Conservation (phyloP, 2,113 vertebrate species). For the Myrmophylax atrothorax region DNA sequence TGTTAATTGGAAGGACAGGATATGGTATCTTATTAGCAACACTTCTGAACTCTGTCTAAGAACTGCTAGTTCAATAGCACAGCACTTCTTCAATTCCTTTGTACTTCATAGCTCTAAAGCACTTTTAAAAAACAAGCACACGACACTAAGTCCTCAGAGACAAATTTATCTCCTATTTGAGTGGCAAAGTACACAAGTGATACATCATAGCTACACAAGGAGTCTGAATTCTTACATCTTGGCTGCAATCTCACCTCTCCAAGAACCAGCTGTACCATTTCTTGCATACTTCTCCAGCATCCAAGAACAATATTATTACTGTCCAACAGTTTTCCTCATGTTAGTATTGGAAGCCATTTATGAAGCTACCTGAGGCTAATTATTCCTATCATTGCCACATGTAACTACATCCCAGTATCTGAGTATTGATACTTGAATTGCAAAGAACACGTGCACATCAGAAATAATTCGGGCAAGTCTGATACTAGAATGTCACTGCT, state of each 20-base stretch:
- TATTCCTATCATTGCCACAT: not conserved
- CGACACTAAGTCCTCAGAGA: not conserved
- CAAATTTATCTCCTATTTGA: not conserved
- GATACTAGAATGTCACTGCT: not conserved
- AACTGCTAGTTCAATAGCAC: not conserved
- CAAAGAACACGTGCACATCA: not conserved
- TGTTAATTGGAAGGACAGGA: not conserved
- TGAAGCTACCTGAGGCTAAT: not conserved
- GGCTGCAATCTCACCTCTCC: not conserved
- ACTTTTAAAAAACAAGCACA: constrained; percentile 3
- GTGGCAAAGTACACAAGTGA: constrained; percentile 12
- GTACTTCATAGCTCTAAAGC: not conserved
- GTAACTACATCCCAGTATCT: not conserved
- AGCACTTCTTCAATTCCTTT: not conserved
- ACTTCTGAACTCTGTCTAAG: not conserved
- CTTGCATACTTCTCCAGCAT: not conserved
- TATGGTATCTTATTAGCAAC: not conserved
- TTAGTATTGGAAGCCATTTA: not conserved
- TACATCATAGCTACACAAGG: not conserved
- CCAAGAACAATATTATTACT: not conserved
- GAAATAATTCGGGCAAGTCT: not conserved
- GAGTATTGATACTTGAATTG: not conserved
- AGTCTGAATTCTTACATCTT: not conserved
- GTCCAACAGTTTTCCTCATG: not conserved
- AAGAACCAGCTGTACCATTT: constrained; percentile 7